Conservation (phyloP, 2,888 invertebrate genomes). For the Nephrotoma guestfalica region DNA sequence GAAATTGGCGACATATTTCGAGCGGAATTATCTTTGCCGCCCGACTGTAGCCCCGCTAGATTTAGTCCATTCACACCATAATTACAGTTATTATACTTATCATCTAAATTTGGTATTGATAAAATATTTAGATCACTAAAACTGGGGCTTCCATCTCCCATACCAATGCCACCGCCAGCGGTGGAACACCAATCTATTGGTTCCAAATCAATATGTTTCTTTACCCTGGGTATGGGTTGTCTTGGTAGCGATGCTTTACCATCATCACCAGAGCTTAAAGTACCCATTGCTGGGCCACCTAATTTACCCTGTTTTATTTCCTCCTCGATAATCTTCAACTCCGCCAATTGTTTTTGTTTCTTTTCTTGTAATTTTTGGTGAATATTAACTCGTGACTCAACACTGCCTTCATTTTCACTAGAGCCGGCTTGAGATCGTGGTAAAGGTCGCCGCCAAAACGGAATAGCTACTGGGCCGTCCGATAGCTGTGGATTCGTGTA, state of each 20-base stretch:
- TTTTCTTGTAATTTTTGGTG: slow-evolving; percentile 78
- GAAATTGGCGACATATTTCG: slow-evolving; percentile 20
- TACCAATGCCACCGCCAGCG: slow-evolving; percentile 17
- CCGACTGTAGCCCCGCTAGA: slow-evolving; percentile 10
- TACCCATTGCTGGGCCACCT: slow-evolving; percentile 37
- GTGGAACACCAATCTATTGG: slow-evolving; percentile 35
- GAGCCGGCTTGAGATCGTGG: slow-evolving; percentile 45
- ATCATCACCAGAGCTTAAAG: slow-evolving; percentile 37
- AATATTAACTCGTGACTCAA: slow-evolving; percentile 65
- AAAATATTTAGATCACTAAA: slow-evolving; percentile 27
- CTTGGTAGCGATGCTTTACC: slow-evolving; percentile 28
- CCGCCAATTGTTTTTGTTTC: slow-evolving; percentile 74
- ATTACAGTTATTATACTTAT: slow-evolving; percentile 18
- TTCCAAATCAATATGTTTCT: slow-evolving; percentile 44
- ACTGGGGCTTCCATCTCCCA: slow-evolving; percentile 18
- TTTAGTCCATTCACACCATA: slow-evolving; percentile 19
- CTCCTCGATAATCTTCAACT: slow-evolving; percentile 67
- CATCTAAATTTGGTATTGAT: slow-evolving; percentile 12
- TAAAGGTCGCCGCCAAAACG: slow-evolving; percentile 61
- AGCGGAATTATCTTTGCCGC: slow-evolving; percentile 9
- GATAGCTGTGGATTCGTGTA: slow-evolving; percentile 8
- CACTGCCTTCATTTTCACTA: slow-evolving; percentile 62
- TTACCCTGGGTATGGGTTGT: slow-evolving; percentile 56
- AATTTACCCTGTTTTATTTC: slow-evolving; percentile 75
- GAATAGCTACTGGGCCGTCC: slow-evolving; percentile 37